Evolutionary conservation across 2,113 vertebrate genomes (phyloP).

Genomic region (Rhinolophus ferrumequinum): DNA sequence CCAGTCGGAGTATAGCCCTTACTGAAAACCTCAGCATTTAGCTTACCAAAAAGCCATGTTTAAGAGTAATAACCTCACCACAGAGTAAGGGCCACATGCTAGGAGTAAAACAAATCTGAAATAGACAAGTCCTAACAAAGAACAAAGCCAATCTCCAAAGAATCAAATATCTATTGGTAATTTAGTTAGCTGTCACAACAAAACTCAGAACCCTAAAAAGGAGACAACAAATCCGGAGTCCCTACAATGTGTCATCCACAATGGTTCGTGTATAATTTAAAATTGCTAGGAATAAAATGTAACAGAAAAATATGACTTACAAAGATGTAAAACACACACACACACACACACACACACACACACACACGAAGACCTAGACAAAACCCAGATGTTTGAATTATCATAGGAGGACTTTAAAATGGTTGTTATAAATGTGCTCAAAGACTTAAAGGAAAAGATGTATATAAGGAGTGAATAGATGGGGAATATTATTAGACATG

Average conservation of each 20-base stretch:
- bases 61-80: background rate
- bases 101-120: slow-evolving; percentile 2
- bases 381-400: background rate
- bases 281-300: background rate
- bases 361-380: background rate
- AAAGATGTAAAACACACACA: background rate
- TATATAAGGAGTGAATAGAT: background rate
- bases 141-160: background rate
- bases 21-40: background rate
- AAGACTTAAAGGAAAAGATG: background rate
- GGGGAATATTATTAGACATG: background rate
- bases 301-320: background rate
- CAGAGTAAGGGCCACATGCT: background rate
- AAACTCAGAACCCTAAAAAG: background rate
- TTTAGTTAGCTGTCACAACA: background rate
- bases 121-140: background rate
- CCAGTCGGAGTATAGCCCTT: background rate
- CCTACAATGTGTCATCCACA: background rate
- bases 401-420: background rate
- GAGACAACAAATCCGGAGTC: background rate
- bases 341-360: too few species aligned
- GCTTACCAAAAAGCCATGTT: background rate
- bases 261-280: background rate
- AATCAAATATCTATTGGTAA: background rate
- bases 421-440: background rate